These are phyloP conservation scores for Netelia virgata DNA, from an alignment of 2,888 invertebrate genomes.

Conservation along the genomic window DNA sequence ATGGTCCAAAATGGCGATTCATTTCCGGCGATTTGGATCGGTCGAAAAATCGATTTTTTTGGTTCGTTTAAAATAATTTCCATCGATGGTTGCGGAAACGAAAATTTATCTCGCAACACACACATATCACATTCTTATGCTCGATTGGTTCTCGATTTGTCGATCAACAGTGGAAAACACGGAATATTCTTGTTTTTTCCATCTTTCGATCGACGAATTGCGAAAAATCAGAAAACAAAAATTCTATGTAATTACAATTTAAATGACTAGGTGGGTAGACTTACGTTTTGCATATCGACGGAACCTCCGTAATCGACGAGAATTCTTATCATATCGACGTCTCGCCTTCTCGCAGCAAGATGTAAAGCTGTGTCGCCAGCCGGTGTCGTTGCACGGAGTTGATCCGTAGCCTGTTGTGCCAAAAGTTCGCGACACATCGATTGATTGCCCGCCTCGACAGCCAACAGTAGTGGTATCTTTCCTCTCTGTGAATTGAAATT, in stretches of 20 bases:
- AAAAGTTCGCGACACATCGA: conserved; percentile 97
- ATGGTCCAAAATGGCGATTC: too few relatives aligned
- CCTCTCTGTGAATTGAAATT: conserved; percentile 90
- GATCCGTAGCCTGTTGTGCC: conserved; percentile 94
- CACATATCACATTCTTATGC: too few relatives aligned
- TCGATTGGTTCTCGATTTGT: too few relatives aligned
- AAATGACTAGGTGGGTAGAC: conserved; percentile 73
- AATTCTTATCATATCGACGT: conserved; percentile 96
- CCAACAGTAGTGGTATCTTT: conserved; percentile 96
- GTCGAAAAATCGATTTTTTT: too few relatives aligned
- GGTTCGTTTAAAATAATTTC: too few relatives aligned
- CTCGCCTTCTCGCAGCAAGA: conserved; percentile 96
- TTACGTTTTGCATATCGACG: conserved; percentile 95
- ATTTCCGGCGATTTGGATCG: too few relatives aligned
- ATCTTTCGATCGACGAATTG: not conserved
- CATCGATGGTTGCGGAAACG: too few relatives aligned
- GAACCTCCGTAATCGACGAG: conserved; percentile 96
- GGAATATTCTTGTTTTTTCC: too few relatives aligned
- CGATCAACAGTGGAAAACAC: too few relatives aligned
- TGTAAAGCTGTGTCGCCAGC: conserved; percentile 98
- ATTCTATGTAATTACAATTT: conserved; percentile 63
- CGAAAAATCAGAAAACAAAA: not conserved
- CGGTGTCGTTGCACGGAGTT: conserved; percentile 92
- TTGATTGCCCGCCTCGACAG: conserved; percentile 97
- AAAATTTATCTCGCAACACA: too few relatives aligned